phyloP scores from a whole-genome alignment of 1,140 invertebrate genomes.

The Aricia agestis region DNA sequence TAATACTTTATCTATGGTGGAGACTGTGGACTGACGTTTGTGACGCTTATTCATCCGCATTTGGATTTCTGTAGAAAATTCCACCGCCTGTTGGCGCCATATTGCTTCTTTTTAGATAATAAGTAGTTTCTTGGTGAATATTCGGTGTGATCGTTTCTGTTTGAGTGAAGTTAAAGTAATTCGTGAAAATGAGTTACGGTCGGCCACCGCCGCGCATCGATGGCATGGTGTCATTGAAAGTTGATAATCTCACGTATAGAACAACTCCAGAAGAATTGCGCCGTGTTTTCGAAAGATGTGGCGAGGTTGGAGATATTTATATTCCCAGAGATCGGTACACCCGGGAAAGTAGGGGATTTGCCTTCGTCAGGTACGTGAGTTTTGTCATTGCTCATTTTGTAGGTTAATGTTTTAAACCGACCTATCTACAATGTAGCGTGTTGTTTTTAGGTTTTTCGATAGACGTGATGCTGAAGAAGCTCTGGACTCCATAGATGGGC shows the following conservation, averaged over 20 bases:
- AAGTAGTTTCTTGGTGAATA: not conserved
- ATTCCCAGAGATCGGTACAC: slow-evolving; percentile 97
- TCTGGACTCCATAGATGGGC: slow-evolving; percentile 95
- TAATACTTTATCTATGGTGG: too few species aligned
- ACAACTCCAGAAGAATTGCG: slow-evolving; percentile 97
- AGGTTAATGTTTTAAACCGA: slow-evolving; percentile 1
- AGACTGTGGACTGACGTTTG: not conserved
- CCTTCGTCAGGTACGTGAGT: slow-evolving; percentile 90
- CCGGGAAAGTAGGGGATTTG: slow-evolving; percentile 96
- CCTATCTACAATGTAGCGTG: not conserved
- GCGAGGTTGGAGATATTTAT: slow-evolving; percentile 98
- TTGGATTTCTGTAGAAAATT: not conserved
- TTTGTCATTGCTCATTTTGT: not conserved
- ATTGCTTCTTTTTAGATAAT: not conserved
- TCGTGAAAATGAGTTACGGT: slow-evolving; percentile 85
- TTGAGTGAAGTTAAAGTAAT: not conserved
- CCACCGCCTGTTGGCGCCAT: not conserved
- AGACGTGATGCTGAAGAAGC: slow-evolving; percentile 97
- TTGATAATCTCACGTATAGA: slow-evolving; percentile 98
- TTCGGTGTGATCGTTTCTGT: not conserved
- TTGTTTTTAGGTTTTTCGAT: slow-evolving; percentile 88
- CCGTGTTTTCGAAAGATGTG: slow-evolving; percentile 96
- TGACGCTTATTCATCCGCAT: not conserved
- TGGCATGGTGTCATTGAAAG: slow-evolving; percentile 98
- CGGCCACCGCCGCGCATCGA: slow-evolving; percentile 94